Conservation (phyloP, 2,113 vertebrate species). For the Tyto alba region DNA sequence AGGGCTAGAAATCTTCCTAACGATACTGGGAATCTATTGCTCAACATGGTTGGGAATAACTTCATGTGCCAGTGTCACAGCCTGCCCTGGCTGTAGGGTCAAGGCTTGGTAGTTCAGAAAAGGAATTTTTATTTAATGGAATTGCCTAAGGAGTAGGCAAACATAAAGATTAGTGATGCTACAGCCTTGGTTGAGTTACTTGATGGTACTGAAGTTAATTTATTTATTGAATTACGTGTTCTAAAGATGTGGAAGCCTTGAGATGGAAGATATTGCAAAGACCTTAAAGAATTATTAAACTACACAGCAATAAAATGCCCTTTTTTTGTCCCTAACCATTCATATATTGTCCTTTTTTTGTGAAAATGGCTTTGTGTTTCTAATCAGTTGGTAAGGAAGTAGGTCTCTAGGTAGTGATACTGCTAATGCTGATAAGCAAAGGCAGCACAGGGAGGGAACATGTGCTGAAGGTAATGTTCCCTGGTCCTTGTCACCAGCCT, state of each 20-base stretch:
- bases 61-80: neutral
- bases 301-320: neutral
- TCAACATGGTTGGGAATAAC: neutral
- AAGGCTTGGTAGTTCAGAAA: neutral
- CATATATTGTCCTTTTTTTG: neutral
- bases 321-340: neutral
- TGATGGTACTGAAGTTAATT: neutral
- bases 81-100: neutral
- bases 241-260: neutral
- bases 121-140: neutral
- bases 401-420: neutral
- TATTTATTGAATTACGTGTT: neutral
- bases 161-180: neutral
- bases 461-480: neutral
- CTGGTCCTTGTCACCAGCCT: slow-evolving; percentile 4
- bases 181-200: neutral
- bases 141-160: neutral
- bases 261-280: neutral
- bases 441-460: accelerated
- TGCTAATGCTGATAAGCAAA: slow-evolving; percentile 15
- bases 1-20: neutral
- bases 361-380: neutral
- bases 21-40: neutral
- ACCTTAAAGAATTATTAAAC: neutral
- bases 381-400: neutral